Conservation (phyloP, 1,140 invertebrate species). For the Charaxes varanes region DNA sequence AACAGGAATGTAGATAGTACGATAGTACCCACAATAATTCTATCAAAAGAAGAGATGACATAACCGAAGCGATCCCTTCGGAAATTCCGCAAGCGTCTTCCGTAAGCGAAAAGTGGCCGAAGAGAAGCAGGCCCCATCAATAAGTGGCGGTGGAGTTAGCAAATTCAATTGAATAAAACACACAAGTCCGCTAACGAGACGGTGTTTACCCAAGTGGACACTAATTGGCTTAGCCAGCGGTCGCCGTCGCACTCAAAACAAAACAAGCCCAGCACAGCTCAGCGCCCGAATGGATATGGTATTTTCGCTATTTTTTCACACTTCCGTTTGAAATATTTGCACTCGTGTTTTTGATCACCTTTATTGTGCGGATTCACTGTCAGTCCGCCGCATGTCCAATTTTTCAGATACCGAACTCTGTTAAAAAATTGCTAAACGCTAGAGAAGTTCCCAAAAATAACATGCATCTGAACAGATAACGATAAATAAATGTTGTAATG, state of each 20-base stretch:
- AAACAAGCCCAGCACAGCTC: conserved; percentile 23
- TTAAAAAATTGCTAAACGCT: no score
- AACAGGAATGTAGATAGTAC: no score
- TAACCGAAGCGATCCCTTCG: neutral
- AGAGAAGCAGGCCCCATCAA: conserved; percentile 58
- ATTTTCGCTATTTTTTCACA: conserved; percentile 25
- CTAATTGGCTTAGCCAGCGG: conserved; percentile 71
- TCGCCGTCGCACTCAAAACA: conserved; percentile 44
- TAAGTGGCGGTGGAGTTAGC: conserved; percentile 58
- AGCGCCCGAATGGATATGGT: conserved; percentile 32
- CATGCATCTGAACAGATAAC: no score
- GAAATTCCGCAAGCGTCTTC: neutral
- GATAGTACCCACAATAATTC: no score
- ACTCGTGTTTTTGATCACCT: conserved; percentile 22
- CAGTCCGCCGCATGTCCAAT: conserved; percentile 2
- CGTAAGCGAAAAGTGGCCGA: conserved; percentile 32
- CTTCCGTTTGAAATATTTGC: conserved; percentile 24
- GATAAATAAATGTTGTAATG: no score
- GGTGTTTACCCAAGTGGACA: conserved; percentile 72
- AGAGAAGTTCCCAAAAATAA: no score
- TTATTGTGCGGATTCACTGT: conserved; percentile 17
- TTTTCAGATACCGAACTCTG: conserved; percentile 3
- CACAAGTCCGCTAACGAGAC: conserved; percentile 70
- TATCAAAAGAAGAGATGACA: neutral
- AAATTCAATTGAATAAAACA: conserved; percentile 72